Conservation (phyloP, 2,113 vertebrate genomes). For the Neopipo cinnamomea region DNA sequence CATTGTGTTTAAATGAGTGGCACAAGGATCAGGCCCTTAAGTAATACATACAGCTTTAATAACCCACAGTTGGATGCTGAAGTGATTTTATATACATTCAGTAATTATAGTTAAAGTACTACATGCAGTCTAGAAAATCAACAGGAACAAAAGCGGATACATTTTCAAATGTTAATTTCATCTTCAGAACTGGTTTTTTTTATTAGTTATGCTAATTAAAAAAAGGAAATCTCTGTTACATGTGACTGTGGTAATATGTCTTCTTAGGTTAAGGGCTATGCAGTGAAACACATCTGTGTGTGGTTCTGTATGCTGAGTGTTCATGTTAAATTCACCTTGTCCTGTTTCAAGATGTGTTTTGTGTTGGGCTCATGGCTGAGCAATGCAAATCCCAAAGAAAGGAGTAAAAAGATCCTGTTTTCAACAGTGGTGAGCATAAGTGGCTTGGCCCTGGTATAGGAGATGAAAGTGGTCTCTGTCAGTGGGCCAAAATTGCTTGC, state of each 20-base stretch:
- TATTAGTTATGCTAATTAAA: slow-evolving; percentile 24
- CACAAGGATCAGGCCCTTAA: slow-evolving; percentile 20
- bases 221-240: slow-evolving; percentile 11
- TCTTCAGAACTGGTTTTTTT: neutral
- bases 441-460: neutral
- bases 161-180: slow-evolving; percentile 11
- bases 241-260: neutral
- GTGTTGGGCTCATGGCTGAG: neutral
- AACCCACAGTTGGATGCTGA: slow-evolving; percentile 25
- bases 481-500: neutral
- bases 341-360: neutral
- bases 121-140: slow-evolving; percentile 24
- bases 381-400: neutral
- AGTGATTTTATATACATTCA: neutral
- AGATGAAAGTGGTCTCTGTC: neutral
- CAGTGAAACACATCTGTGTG: neutral
- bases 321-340: neutral
- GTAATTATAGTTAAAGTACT: slow-evolving; percentile 32
- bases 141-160: neutral
- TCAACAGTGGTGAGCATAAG: neutral
- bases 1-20: neutral
- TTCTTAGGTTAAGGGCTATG: neutral
- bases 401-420: neutral
- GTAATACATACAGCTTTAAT: neutral
- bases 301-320: neutral